Evolutionary conservation across 2,888 invertebrate genomes (phyloP).

Genomic region (Lasioglossum morio): DNA sequence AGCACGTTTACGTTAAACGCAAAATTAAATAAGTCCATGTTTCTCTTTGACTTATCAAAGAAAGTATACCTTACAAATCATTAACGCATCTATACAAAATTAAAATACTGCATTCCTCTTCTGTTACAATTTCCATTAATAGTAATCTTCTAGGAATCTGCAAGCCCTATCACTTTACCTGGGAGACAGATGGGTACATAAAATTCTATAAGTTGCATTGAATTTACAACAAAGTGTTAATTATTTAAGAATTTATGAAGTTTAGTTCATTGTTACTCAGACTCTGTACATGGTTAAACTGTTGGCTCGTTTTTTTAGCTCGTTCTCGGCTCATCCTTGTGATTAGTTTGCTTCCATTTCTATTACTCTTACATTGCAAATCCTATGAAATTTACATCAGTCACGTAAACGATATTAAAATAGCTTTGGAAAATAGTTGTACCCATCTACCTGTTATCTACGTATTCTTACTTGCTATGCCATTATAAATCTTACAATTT

Average conservation of each 20-base stretch:
- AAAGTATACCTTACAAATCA: conserved; percentile 63
- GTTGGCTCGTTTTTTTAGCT: not conserved
- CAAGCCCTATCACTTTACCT: conserved; percentile 77
- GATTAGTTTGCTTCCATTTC: conserved; percentile 9
- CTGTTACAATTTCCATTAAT: conserved; percentile 67
- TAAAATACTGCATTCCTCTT: conserved; percentile 61
- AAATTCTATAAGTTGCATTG: not conserved
- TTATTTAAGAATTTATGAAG: conserved; percentile 6
- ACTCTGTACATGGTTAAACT: conserved; percentile 13
- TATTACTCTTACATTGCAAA: conserved; percentile 15
- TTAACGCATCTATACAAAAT: conserved; percentile 61
- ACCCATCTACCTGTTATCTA: conserved; percentile 66
- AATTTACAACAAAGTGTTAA: conserved; percentile 15
- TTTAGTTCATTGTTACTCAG: conserved; percentile 11
- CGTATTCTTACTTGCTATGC: conserved; percentile 76
- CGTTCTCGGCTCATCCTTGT: not conserved
- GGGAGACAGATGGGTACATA: conserved; percentile 64
- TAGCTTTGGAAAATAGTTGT: conserved; percentile 50
- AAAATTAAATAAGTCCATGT: conserved; percentile 55
- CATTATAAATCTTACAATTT: conserved; percentile 83
- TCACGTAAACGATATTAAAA: conserved; percentile 51
- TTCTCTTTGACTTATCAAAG: conserved; percentile 58
- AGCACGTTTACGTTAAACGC: conserved; percentile 51
- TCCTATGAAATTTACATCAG: conserved; percentile 37
- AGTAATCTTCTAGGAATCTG: conserved; percentile 75